Base-by-base conservation (phyloP, 2,888 invertebrate species). In the Heliconius charithonia region DNA sequence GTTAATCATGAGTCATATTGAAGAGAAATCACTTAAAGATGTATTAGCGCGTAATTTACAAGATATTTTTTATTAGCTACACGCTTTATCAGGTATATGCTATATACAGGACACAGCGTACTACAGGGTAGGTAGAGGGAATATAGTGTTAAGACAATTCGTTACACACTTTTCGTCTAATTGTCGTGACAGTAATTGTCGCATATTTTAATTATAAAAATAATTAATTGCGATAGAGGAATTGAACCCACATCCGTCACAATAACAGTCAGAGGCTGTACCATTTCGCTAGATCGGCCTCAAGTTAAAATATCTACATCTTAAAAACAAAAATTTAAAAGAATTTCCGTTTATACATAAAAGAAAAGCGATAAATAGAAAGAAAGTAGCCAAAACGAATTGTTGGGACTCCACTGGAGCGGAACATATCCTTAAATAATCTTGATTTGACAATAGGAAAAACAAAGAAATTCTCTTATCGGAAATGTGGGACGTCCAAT, bases 381-480 rank as follows among this genome's bases (percentile, higher is more conserved):
- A 45, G 63, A 63, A 72, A 66, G 45, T 56, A 66, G 37, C 41
- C 59, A 73, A 77, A 67, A 73, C 12, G 59, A 67, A 66, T 73
- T 59, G 72, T 27, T 29, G 56, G 73, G 77, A 37, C 66, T 77
- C 66, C 72, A 65, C 56, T 59, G 56, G 73, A 71, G 51, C 59
- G 65, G 59, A 73, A 77, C 66, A 59, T 66, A 77, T 73, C 77
- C 59, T 72, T 77, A 72, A 77, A 77, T 73, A 77, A 77, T 77
- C 77, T 77, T 59, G 77, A 77, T 77, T 73, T 77, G 73, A 77
- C 77, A 77, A 73, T 73, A 59, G 77, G 56, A 73, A 77, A 77
- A 77, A 73, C 19, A 77, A 72, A 77, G 66, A 73, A 77, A 66
- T 77, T 65, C 65, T 62, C 77, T 73, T 77, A 77, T 77, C 72